Percentiles rank a stretch among this genome's conserved stretches.
Evolutionary conservation across 2,113 vertebrate genomes (phyloP).

Genomic region (Onychorhynchus coronatus): DNA sequence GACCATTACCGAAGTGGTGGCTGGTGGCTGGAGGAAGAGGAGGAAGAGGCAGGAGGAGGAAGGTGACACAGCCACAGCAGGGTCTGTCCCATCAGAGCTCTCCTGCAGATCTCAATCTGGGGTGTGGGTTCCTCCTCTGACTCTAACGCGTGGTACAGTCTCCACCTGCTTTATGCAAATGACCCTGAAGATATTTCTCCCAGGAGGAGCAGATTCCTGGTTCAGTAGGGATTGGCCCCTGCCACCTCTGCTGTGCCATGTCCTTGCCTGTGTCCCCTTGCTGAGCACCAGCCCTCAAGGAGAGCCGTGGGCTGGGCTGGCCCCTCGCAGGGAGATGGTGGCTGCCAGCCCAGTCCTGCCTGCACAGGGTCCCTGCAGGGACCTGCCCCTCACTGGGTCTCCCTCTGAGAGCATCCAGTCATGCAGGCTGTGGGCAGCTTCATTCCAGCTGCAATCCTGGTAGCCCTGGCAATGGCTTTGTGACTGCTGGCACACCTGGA

Average conservation of each 20-base stretch:
- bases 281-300: background rate
- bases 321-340: background rate
- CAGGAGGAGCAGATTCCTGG: background rate
- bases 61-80: background rate
- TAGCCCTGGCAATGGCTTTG: accelerated
- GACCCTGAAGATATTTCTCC: background rate
- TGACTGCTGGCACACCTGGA: background rate
- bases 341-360: background rate
- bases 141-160: accelerated
- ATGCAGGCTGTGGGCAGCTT: background rate
- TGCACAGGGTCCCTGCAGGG: accelerated
- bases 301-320: background rate
- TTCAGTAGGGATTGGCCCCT: background rate
- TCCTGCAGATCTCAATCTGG: accelerated
- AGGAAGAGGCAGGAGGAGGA: background rate
- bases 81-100: background rate
- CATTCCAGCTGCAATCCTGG: background rate
- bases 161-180: background rate
- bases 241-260: background rate
- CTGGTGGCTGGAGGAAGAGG: background rate
- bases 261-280: background rate
- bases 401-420: background rate
- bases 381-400: background rate
- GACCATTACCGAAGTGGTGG: accelerated
- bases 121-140: background rate